phyloP scores from a whole-genome alignment of 2,888 invertebrate species.

The Cerceris rybyensis region DNA sequence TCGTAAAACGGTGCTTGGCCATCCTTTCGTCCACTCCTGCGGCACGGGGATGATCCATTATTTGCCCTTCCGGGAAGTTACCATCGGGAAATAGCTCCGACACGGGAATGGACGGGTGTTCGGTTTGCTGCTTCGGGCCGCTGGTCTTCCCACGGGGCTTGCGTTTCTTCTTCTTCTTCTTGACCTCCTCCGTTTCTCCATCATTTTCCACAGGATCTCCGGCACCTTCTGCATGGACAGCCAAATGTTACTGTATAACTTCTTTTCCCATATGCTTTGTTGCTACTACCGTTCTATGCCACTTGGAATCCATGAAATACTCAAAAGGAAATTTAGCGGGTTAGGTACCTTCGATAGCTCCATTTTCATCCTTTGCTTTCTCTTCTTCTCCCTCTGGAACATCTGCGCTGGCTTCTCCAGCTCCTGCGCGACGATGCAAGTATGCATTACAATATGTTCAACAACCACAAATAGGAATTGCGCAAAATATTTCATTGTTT shows the following conservation, averaged over 20 bases:
- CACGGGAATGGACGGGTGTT: slow-evolving; percentile 94
- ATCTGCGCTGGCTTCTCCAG: slow-evolving; percentile 81
- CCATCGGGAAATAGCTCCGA: slow-evolving; percentile 92
- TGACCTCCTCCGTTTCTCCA: slow-evolving; percentile 84
- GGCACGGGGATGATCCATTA: slow-evolving; percentile 90
- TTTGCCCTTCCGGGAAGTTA: slow-evolving; percentile 94
- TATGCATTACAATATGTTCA: background rate
- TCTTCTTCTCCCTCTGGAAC: slow-evolving; percentile 80
- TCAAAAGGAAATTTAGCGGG: too few species aligned
- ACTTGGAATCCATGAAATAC: too few species aligned
- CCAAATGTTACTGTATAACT: background rate
- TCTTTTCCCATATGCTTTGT: background rate
- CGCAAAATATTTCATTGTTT: background rate
- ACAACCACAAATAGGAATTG: background rate
- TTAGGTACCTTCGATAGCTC: slow-evolving; percentile 59
- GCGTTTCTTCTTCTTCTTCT: slow-evolving; percentile 86
- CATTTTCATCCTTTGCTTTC: slow-evolving; percentile 63
- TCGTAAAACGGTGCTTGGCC: slow-evolving; percentile 92
- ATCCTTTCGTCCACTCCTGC: slow-evolving; percentile 90
- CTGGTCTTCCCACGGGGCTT: slow-evolving; percentile 82
- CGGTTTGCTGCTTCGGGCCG: slow-evolving; percentile 86
- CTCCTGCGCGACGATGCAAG: slow-evolving; percentile 69
- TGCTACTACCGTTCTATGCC: too few species aligned
- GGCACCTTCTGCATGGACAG: slow-evolving; percentile 13
- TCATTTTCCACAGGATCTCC: slow-evolving; percentile 78